Evolutionary conservation across 2,113 vertebrate genomes (phyloP).

Genomic region (Bostrychus sinensis): DNA sequence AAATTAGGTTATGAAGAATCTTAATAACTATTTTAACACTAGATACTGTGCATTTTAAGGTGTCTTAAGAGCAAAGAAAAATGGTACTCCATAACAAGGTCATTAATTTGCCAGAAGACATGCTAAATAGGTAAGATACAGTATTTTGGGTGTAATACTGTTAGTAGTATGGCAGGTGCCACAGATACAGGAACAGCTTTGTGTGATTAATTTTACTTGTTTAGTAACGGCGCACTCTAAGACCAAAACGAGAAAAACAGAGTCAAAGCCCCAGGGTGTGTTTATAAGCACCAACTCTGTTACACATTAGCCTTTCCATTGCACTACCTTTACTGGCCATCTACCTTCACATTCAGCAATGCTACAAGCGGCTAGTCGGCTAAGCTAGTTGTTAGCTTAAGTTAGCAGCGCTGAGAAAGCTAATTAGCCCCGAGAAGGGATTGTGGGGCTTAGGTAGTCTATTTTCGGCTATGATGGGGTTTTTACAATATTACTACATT

Average conservation of each 20-base stretch:
- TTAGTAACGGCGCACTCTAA: not conserved
- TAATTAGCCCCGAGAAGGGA: slow-evolving; percentile 60
- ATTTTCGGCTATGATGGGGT: slow-evolving; percentile 17
- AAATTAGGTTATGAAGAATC: no score
- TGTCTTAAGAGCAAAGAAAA: no score
- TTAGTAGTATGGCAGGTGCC: slow-evolving; percentile 55
- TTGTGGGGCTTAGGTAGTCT: slow-evolving; percentile 48
- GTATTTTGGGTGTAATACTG: not conserved
- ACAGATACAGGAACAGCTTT: slow-evolving; percentile 21
- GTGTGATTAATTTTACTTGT: slow-evolving; percentile 5
- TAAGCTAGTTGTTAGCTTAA: slow-evolving; percentile 61
- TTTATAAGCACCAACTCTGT: slow-evolving; percentile 1
- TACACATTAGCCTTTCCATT: slow-evolving; percentile 16
- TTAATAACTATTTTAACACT: no score
- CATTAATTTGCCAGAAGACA: no score
- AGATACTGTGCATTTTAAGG: no score
- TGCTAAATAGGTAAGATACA: not conserved
- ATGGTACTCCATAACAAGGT: no score
- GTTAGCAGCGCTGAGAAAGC: slow-evolving; percentile 62
- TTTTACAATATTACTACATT: not conserved
- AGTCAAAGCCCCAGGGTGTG: not conserved
- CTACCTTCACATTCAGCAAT: slow-evolving; percentile 21
- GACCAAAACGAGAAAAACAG: not conserved
- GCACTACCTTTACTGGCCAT: slow-evolving; percentile 12
- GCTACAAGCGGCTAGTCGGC: slow-evolving; percentile 48